These are phyloP conservation scores for Ctenomys sociabilis DNA, from an alignment of 2,113 vertebrate genomes.

Conservation along the genomic window DNA sequence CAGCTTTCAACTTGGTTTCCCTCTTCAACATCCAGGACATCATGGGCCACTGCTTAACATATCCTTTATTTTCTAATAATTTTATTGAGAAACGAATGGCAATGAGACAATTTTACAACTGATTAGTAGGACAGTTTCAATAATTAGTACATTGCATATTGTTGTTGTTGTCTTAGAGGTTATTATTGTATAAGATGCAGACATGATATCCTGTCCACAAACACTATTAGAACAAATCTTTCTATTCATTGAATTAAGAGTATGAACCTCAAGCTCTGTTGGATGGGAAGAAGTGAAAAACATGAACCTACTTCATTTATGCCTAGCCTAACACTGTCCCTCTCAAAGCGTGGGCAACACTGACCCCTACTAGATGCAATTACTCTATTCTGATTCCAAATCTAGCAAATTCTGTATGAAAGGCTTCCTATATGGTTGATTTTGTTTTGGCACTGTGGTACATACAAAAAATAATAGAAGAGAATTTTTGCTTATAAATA, in stretches of 20 bases:
- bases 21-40: constrained; percentile 20
- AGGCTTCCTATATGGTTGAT: not conserved
- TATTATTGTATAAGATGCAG: too few species aligned
- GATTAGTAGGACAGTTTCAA: too few species aligned
- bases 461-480: constrained; percentile 29
- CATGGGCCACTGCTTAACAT: constrained; percentile 35
- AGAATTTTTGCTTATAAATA: not conserved
- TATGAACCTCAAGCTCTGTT: not conserved
- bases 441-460: not conserved
- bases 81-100: too few species aligned
- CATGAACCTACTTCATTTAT: not conserved
- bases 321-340: not conserved
- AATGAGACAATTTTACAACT: too few species aligned
- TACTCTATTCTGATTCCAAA: not conserved
- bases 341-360: not conserved
- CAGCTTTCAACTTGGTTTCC: constrained; percentile 18
- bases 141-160: too few species aligned
- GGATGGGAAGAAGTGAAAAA: not conserved
- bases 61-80: too few species aligned
- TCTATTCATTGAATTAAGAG: too few species aligned
- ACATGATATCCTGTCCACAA: too few species aligned
- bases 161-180: too few species aligned
- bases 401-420: not conserved
- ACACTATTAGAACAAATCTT: too few species aligned
- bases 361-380: not conserved